Base-by-base conservation (phyloP, 1,140 invertebrate genomes). In the Chrysomallon squamiferum region DNA sequence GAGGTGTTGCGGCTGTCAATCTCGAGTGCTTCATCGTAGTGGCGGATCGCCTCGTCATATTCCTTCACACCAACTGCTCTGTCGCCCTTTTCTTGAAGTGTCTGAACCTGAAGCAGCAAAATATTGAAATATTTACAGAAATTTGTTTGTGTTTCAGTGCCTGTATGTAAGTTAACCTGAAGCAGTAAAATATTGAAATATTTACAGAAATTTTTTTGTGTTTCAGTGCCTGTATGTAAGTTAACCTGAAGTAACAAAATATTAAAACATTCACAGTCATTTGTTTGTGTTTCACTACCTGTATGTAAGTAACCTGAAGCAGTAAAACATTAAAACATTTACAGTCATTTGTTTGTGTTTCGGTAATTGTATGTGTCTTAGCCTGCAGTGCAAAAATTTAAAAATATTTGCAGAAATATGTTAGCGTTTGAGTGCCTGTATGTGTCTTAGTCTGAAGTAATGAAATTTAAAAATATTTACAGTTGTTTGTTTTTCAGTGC, bases 1-100 rank as follows among this genome's bases (percentile, higher is more conserved):
- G 73, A 70, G 9, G 69, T 60, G 62, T 80, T 79, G 27, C 70
- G 72, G 13, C 72, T 75, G 65, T 83, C 79, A 63, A 83, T 82
- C 59, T 82, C 79, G 22, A 83, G 50, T 15, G 80, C 80, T 54
- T 83, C 81, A 65, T 76, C 78, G 59, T 81, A 83, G 43, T 56
- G 74, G 47, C 66, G 69, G 11, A 83, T 57, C 9, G 81, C 81
- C 9, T 75, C 76, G 13, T 35, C 58, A 62, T 75, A 80, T 29
- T 82, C 73, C 6, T 71, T 66, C 18, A 69, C 64, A 32, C 75
- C 62, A 4, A 78, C 64, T 20, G 79, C 79, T 49, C 71, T 66
- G 57, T 78, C 74, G n/a, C 79, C 81, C 57, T 66, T 65, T 32
- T 79, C 73, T 32, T 73, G 70, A 9, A 83, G 62, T 6, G 73